Percentiles rank a stretch among this genome's conserved stretches.
These are phyloP conservation scores for Disparrhopalites patrizii DNA, from an alignment of 2,888 invertebrate species.

Conservation along the genomic window DNA sequence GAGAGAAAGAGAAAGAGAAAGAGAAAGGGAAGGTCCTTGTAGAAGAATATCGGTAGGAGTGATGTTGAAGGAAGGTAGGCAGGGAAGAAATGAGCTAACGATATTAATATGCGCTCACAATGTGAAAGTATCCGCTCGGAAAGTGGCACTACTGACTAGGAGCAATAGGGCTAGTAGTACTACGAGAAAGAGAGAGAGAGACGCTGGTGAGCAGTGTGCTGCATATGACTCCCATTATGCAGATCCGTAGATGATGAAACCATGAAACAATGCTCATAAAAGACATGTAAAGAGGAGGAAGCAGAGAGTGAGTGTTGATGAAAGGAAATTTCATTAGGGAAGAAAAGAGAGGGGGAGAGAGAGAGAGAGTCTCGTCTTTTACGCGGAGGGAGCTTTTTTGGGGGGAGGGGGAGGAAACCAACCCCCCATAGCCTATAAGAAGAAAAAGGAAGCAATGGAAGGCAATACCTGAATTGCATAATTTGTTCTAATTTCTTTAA, in stretches of 20 bases:
- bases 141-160: too few relatives aligned
- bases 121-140: not conserved
- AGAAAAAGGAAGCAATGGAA: conserved; percentile 43
- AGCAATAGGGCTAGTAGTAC: too few relatives aligned
- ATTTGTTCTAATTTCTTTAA: conserved; percentile 50
- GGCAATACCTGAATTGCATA: conserved; percentile 49
- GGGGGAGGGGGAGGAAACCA: too few relatives aligned
- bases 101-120: conserved; percentile 10
- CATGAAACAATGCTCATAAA: conserved; percentile 49
- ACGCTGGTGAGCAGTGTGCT: conserved; percentile 17
- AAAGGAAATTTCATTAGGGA: conserved; percentile 45
- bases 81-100: conserved; percentile 14
- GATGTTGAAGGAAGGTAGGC: not conserved
- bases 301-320: conserved; percentile 44
- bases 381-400: conserved; percentile 2
- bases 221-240: conserved; percentile 41
- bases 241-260: conserved; percentile 45
- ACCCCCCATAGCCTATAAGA: conserved; percentile 14
- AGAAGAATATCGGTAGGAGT: not conserved
- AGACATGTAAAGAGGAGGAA: conserved; percentile 37
- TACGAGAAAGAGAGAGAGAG: not conserved
- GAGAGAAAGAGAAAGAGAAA: not conserved
- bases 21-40: not conserved
- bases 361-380: conserved; percentile 13
- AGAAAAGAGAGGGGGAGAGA: conserved; percentile 16